A percentile compares a stretch with the other conserved stretches of the same genome.
phyloP scores from a whole-genome alignment of 2,888 invertebrate species.

The Zeuzera pyrina region DNA sequence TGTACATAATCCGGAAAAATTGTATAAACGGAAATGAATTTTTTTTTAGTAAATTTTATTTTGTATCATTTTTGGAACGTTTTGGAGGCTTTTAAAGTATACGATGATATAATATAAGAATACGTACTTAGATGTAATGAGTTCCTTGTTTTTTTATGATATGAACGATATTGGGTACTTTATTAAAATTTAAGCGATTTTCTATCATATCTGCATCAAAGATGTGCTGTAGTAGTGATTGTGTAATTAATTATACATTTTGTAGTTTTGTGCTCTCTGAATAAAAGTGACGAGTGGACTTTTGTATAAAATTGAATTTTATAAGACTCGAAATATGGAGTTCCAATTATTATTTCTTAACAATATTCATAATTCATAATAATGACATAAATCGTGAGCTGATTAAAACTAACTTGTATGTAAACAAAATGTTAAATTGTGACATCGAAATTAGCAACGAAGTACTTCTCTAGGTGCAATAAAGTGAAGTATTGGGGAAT shows the following conservation, averaged over 20 bases:
- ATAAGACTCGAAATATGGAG: conserved; percentile 6
- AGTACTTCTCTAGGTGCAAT: conserved; percentile 71
- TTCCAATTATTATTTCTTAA: conserved; percentile 18
- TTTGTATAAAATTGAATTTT: conserved; percentile 8
- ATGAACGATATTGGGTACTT: neutral
- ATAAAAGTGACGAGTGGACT: conserved; percentile 9
- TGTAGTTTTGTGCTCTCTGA: conserved; percentile 16
- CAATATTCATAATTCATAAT: conserved; percentile 7
- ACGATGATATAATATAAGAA: conserved; percentile 62
- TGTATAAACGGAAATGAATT: neutral
- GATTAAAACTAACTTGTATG: conserved; percentile 9
- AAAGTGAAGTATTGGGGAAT: conserved; percentile 49
- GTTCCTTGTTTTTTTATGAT: conserved; percentile 47
- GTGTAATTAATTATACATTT: conserved; percentile 18
- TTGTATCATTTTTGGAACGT: conserved; percentile 32
- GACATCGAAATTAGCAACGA: conserved; percentile 58
- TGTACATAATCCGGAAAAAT: too few species aligned
- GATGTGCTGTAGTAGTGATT: conserved; percentile 23
- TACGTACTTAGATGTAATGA: conserved; percentile 68
- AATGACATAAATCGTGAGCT: conserved; percentile 14
- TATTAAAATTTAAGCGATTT: conserved; percentile 5
- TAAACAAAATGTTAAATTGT: conserved; percentile 27
- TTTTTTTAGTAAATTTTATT: neutral
- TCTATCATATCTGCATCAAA: conserved; percentile 30
- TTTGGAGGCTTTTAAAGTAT: conserved; percentile 72